Evolutionary conservation across 2,888 invertebrate genomes (phyloP), one percentile per base, ranked within the genome.

Genomic region (Eupithecia exiguata): DNA sequence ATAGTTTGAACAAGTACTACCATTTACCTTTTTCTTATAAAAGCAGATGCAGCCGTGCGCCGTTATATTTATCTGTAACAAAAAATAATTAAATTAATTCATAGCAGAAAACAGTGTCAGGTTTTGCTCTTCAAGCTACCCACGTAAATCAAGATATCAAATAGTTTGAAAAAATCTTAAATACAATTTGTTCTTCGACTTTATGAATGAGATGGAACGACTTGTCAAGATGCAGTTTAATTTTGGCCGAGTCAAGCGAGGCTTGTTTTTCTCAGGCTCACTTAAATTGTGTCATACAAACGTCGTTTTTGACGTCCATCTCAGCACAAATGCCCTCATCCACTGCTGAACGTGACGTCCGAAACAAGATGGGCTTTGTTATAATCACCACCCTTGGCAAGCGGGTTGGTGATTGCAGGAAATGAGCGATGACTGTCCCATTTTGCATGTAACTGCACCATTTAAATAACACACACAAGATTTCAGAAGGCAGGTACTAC

Each of bases 41-140:
- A 4, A 53, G 61, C 16, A 61, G 16, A 30, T 30, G 16, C 61
- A 16, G 62, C 7, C 1, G 35, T 35, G 35, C 18, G 10, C 49
- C 21, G 25, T 62, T 63, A 36, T 35, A 10, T 40, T 68, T 35
- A 68, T 63, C 74, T 74, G 74, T 35, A 74, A 74, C 74, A 68
- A 49, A 68, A 53, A 36, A 18, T 2, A 18, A 35, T 18, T 14
- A 46, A 53, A 46, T 46, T 21, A 21, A 21, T 53, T 21, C 10
- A 21, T 25, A 25, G 58, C n/a, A 46, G 46, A 18, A 46, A 46
- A 18, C 46, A 46, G n/a, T n/a, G 46, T 25, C 58, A 53, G 49
- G n/a, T 53, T 53, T 53, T 10, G 10, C 10, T 53, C 58, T 25
- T 21, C 25, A 53, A 21, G n/a, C n/a, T 53, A 0, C 21, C 53